Base-by-base conservation (phyloP, 2,797 vertebrate species). In the Carcharodon carcharias region DNA sequence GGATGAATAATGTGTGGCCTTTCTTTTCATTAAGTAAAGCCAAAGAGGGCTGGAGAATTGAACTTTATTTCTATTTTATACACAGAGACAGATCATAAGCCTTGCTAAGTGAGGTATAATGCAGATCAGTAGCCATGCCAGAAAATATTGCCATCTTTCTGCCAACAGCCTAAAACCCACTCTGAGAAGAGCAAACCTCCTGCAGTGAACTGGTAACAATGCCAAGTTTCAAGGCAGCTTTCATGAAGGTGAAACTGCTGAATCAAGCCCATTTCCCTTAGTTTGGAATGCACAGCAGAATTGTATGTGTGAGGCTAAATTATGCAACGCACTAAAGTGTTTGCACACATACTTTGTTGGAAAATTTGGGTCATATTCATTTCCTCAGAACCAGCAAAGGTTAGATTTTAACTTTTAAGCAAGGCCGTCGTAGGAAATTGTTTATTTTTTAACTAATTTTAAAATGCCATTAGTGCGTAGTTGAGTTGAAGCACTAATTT, bases 1-100 rank as follows among this genome's bases (percentile, higher is more conserved):
- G 63, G 61, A 45, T 93, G 91, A 93, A 93, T 93, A 40, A 93
- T 65, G 35, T 93, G 91, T 67, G 61, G 63, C 91, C 61, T 93
- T 93, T 67, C 16, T 63, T 65, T 40, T 65, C 35, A 93, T 93
- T 93, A 93, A 67, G 61, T 40, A 26, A 65, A 91, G 88, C 88
- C 50, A 63, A 61, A 61, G 56, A 18, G 56, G 65, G 23, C 91
- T 65, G 91, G 26, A 92, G 58, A 92, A 67, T 93, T 67, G 91
- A 67, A 93, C 21, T 28, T 45, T 45, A 45, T 67, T 93, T 93
- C 91, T 93, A 40, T 67, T 65, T 45, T 67, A 93, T 67, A 40
- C 91, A 23, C n/a, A 45, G 91, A 67, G 91, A 54, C 91, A 67
- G 91, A 67, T 93, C n/a, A 67, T 50, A 93, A 93, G 63, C 35